Percentiles rank a stretch among this genome's conserved stretches.
phyloP scores from a whole-genome alignment of 1,140 invertebrate genomes.

The Drosophila littoralis region DNA sequence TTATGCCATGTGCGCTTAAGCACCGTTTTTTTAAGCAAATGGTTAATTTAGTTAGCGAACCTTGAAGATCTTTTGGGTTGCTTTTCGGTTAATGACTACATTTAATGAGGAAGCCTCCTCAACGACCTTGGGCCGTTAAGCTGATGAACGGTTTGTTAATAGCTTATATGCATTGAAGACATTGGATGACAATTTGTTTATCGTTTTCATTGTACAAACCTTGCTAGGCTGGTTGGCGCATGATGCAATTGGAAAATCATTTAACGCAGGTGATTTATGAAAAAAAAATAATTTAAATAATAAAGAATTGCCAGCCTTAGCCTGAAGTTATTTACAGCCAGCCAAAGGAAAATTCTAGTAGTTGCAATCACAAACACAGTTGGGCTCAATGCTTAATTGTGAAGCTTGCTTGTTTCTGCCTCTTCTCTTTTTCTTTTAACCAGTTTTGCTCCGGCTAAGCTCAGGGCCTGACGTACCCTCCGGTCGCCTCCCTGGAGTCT shows the following conservation, averaged over 20 bases:
- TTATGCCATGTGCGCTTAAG: conserved; percentile 23
- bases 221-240: conserved; percentile 8
- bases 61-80: conserved; percentile 34
- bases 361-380: conserved; percentile 7
- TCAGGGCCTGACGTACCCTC: not conserved
- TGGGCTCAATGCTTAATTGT: conserved; percentile 30
- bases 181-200: conserved; percentile 23
- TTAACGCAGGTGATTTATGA: conserved; percentile 20
- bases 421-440: conserved; percentile 8
- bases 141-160: conserved; percentile 41
- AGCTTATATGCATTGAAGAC: conserved; percentile 27
- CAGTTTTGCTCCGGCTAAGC: conserved; percentile 13
- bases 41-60: conserved; percentile 41
- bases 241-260: conserved; percentile 52
- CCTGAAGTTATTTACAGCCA: conserved; percentile 13
- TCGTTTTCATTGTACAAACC: conserved; percentile 37
- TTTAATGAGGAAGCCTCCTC: conserved; percentile 37
- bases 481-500: not conserved
- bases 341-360: conserved; percentile 13
- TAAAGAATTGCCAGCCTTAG: conserved; percentile 5
- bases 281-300: not conserved
- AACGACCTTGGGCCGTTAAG: conserved; percentile 42
- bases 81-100: conserved; percentile 35
- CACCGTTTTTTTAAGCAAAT: conserved; percentile 28
- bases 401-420: conserved; percentile 10